These are phyloP conservation scores for Plagiodera versicolora DNA, from an alignment of 2,888 invertebrate genomes.

Conservation along the genomic window DNA sequence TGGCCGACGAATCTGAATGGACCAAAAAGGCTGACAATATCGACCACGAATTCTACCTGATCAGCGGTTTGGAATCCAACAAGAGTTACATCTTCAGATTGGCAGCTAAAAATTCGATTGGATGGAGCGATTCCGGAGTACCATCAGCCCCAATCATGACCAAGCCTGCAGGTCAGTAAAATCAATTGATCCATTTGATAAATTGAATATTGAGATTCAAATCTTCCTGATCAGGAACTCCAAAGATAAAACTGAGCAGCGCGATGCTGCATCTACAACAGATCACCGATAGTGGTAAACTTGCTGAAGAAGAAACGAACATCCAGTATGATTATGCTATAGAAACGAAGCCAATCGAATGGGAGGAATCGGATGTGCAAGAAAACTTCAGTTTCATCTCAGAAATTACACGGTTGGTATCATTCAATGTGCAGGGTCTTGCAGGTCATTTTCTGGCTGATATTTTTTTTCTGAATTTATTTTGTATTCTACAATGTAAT, in stretches of 20 bases:
- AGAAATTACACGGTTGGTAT: constrained; percentile 66
- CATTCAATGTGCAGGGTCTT: not conserved
- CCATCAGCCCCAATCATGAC: constrained; percentile 77
- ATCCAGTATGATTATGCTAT: constrained; percentile 70
- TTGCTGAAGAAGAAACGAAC: constrained; percentile 65
- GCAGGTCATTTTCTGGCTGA: no score
- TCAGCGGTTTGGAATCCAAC: constrained; percentile 75
- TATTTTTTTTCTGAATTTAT: no score
- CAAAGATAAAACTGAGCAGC: constrained; percentile 75
- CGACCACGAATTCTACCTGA: constrained; percentile 90
- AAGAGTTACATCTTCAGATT: constrained; percentile 88
- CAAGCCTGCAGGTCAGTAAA: constrained; percentile 58
- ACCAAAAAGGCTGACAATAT: constrained; percentile 82
- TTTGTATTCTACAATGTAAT: no score
- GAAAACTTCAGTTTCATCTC: constrained; percentile 84
- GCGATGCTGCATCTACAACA: constrained; percentile 85
- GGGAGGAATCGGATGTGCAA: constrained; percentile 69
- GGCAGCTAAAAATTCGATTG: constrained; percentile 86
- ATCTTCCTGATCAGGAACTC: constrained; percentile 25
- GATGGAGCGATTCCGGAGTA: constrained; percentile 90
- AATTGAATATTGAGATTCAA: no score
- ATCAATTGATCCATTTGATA: no score
- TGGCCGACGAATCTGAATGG: constrained; percentile 80
- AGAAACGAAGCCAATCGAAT: constrained; percentile 74
- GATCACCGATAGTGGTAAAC: constrained; percentile 80